Percentiles rank a stretch among this genome's conserved stretches.
Conservation (phyloP, 1,140 invertebrate genomes). For the Bombus sibiricus region DNA sequence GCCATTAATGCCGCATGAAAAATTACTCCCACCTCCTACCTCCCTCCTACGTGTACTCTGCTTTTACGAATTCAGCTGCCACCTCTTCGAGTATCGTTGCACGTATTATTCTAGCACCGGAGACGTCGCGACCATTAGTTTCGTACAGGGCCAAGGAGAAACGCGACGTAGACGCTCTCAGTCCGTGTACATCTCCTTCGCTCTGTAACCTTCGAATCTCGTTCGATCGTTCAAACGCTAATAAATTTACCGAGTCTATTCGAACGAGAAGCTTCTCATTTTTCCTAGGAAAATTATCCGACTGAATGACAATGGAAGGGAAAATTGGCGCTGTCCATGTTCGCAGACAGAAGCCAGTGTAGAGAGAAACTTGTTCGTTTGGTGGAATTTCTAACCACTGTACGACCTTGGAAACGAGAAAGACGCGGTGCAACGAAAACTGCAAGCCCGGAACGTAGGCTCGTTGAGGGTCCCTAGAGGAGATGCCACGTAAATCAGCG, state of each 20-base stretch:
- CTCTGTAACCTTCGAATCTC: not conserved
- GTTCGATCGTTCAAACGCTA: not conserved
- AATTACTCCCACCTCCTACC: not conserved
- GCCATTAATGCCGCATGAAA: slow-evolving; percentile 21
- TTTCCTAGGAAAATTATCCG: too few relatives aligned
- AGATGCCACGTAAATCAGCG: not conserved
- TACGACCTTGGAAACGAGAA: not conserved
- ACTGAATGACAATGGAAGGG: too few relatives aligned
- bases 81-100: not conserved
- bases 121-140: slow-evolving; percentile 9
- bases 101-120: not conserved
- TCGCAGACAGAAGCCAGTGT: too few relatives aligned
- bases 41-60: not conserved
- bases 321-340: too few relatives aligned
- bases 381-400: too few relatives aligned
- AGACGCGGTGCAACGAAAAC: not conserved
- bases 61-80: not conserved
- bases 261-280: not conserved
- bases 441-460: too few relatives aligned
- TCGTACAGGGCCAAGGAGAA: slow-evolving; percentile 1
- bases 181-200: too few relatives aligned
- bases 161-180: not conserved
- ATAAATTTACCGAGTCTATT: not conserved
- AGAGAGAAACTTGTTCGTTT: not conserved
- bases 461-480: not conserved